phyloP scores from a whole-genome alignment of 1,140 invertebrate genomes.

The Teleogryllus occipitalis region DNA sequence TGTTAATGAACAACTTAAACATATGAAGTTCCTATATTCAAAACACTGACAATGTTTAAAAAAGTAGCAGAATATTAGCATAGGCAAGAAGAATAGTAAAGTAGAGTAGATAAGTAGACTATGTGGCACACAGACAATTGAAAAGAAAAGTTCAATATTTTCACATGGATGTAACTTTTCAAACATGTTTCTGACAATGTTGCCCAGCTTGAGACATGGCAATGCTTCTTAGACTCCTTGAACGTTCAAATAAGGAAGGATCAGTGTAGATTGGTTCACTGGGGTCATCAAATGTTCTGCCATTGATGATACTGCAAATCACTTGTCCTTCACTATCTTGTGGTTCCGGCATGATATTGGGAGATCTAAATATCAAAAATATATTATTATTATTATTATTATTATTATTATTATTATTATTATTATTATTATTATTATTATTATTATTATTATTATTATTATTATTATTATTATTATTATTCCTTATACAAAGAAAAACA shows the following conservation, averaged over 20 bases:
- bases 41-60: no score
- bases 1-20: no score
- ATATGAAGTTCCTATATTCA: no score
- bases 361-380: background rate
- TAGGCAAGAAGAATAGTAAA: no score
- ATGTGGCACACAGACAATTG: no score
- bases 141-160: no score
- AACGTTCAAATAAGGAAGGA: constrained; percentile 79
- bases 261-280: constrained; percentile 90
- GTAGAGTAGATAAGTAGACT: no score
- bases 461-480: no score
- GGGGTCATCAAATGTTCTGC: constrained; percentile 48
- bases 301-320: constrained; percentile 3
- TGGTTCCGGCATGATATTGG: background rate
- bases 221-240: constrained; percentile 51
- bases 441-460: no score
- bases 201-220: constrained; percentile 29
- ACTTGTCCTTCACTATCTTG: background rate
- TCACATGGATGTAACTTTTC: background rate
- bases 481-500: no score
- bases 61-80: no score
- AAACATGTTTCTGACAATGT: constrained; percentile 6
- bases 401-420: constrained; percentile 2
- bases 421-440: constrained; percentile 8
- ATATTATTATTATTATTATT: background rate